Evolutionary conservation across 64 coral and sea anemone species (phyloP).

Genomic region (Trachythela sp.): DNA sequence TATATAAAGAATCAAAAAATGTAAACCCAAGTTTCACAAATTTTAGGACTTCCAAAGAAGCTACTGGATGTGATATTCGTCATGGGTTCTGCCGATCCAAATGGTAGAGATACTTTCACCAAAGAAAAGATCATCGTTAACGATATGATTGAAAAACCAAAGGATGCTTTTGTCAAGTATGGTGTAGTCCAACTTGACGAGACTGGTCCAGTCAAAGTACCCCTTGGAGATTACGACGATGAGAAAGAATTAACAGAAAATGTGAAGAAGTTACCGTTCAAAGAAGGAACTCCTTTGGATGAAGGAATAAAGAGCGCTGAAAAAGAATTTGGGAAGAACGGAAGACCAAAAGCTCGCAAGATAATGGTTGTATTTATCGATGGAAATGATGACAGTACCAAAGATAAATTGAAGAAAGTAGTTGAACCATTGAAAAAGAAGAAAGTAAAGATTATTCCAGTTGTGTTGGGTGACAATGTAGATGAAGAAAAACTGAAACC

Average conservation of each 20-base stretch:
- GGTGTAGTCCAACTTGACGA: background rate
- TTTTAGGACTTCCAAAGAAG: background rate
- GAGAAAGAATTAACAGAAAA: background rate
- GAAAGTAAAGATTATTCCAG: slow-evolving; percentile 65
- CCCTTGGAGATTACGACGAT: background rate
- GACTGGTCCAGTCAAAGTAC: background rate
- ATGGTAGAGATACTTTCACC: background rate
- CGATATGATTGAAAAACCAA: background rate
- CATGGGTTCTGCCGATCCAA: slow-evolving; percentile 12
- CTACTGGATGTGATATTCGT: background rate
- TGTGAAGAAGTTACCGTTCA: background rate
- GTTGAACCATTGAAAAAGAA: slow-evolving; percentile 34
- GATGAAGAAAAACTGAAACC: slow-evolving; percentile 53
- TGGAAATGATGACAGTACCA: slow-evolving; percentile 37
- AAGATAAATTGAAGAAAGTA: slow-evolving; percentile 28
- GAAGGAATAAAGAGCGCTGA: slow-evolving; percentile 37
- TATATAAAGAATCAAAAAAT: no score
- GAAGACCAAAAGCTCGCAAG: slow-evolving; percentile 40
- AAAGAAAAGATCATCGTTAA: background rate
- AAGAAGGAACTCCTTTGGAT: background rate
- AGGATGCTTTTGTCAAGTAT: background rate
- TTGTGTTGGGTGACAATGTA: slow-evolving; percentile 51
- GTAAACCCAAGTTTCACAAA: background rate
- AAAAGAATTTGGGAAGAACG: slow-evolving; percentile 55
- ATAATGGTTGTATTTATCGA: slow-evolving; percentile 70